Conservation (phyloP, 2,797 vertebrate species). For the Bovichtus variegatus region DNA sequence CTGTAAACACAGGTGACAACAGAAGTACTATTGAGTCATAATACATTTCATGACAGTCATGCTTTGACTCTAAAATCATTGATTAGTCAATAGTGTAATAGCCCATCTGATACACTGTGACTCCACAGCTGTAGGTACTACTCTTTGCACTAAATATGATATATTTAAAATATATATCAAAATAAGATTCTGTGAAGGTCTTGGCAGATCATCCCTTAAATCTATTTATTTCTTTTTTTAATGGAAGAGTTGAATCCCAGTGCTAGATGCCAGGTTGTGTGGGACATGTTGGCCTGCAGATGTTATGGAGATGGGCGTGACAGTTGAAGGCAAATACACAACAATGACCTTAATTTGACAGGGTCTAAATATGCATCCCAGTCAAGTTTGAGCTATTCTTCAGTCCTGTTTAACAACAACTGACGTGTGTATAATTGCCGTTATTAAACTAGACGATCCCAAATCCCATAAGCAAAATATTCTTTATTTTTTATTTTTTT, state of each 20-base stretch:
- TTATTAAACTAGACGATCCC: not conserved
- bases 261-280: not conserved
- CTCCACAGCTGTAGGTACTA: not conserved
- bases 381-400: not conserved
- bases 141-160: not conserved
- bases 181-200: not conserved
- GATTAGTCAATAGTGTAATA: not conserved
- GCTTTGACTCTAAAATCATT: not conserved
- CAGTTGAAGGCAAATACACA: conserved; percentile 27
- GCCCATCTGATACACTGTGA: not conserved
- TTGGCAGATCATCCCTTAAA: not conserved
- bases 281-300: conserved; percentile 28
- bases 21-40: not conserved
- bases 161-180: not conserved
- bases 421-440: not conserved
- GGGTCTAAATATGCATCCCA: not conserved
- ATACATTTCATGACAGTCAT: not conserved
- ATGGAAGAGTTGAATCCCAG: not conserved
- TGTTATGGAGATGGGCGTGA: conserved; percentile 70
- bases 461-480: not conserved
- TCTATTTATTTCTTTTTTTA: not conserved
- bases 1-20: not conserved
- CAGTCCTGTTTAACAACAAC: not conserved
- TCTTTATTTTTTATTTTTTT: no score
- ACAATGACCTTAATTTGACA: conserved; percentile 8